These are phyloP conservation scores for Poecile montanus DNA, from an alignment of 2,797 vertebrate genomes.

Conservation along the genomic window DNA sequence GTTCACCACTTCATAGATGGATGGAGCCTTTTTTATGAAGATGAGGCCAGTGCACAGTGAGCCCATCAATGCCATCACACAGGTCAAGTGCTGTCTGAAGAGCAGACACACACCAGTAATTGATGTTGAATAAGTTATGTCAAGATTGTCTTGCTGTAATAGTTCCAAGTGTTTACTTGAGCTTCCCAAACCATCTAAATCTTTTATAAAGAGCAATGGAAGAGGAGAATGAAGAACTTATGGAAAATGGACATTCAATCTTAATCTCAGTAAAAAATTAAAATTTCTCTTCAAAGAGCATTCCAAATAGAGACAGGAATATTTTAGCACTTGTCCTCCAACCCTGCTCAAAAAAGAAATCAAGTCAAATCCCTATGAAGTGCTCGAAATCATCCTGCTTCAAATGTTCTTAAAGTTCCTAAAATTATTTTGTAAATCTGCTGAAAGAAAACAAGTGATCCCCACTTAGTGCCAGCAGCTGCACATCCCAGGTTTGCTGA, in stretches of 20 bases:
- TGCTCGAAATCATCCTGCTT: neutral
- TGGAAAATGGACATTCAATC: neutral
- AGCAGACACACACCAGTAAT: neutral
- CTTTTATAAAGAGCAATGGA: neutral
- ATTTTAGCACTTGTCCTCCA: neutral
- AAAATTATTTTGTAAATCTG: neutral
- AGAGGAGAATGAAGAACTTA: neutral
- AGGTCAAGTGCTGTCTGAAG: neutral
- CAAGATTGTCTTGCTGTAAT: neutral
- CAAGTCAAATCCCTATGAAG: neutral
- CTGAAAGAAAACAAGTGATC: neutral
- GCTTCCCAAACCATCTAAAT: neutral
- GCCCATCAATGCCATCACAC: neutral
- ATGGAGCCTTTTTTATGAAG: neutral
- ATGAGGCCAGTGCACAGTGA: neutral
- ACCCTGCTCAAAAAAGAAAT: neutral
- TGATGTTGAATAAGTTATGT: neutral
- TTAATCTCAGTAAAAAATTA: neutral
- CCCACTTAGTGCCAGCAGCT: neutral
- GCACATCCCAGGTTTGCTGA: neutral
- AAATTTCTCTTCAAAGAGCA: neutral
- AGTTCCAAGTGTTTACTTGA: neutral
- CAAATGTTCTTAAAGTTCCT: neutral
- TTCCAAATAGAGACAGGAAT: neutral
- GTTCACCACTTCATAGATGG: neutral